Conservation (phyloP, 2,113 vertebrate species). For the Felis catus region F.catus_Fca126_mat1.0 CM031415.1:142108501-142109000, state of each 20-base stretch:
- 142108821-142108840: not conserved
- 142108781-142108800: not conserved
- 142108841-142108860: not conserved
- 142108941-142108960: not conserved
- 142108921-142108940: not conserved
- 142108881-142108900: not conserved
- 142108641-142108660: not conserved
- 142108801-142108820: not conserved
- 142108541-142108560: not conserved
- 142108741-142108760: not conserved
- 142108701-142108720: not conserved
- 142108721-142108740: not conserved
- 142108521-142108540: not conserved
- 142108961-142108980: slow-evolving; percentile 17
- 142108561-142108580: not conserved
- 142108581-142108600: not conserved
- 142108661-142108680: not conserved
- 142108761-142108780: not conserved
- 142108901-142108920: not conserved
- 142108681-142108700: not conserved
- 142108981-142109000: not conserved
- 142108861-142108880: not conserved
- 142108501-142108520: not conserved
- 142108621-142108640: not conserved
- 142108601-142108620: not conserved